These are phyloP conservation scores for Drosophila greeni DNA, from an alignment of 2,888 invertebrate genomes.

Conservation along the genomic window DNA sequence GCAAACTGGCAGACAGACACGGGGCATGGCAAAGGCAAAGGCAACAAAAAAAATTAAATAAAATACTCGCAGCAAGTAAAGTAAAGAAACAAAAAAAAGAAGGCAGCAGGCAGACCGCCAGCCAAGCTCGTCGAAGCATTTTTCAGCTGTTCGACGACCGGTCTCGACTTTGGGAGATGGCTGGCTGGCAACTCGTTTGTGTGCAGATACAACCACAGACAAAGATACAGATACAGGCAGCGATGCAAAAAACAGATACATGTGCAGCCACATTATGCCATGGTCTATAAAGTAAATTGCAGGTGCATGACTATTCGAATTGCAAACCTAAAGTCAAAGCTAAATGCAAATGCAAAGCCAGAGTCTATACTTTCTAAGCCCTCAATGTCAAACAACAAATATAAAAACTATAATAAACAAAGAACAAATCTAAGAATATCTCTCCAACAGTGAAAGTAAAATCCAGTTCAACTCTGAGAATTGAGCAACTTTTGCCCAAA, in stretches of 20 bases:
- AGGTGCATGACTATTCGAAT: conserved; percentile 77
- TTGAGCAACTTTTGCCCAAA: conserved; percentile 35
- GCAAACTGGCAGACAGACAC: conserved; percentile 47
- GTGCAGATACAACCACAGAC: conserved; percentile 22
- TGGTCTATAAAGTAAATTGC: conserved; percentile 79
- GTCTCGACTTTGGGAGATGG: conserved; percentile 53
- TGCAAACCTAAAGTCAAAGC: conserved; percentile 46
- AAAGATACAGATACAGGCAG: conserved; percentile 17
- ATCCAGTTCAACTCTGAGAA: conserved; percentile 17
- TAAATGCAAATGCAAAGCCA: conserved; percentile 10
- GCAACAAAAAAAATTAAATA: conserved; percentile 9
- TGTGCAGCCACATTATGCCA: conserved; percentile 73
- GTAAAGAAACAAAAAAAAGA: conserved; percentile 32
- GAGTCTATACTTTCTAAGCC: conserved; percentile 11
- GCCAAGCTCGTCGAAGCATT: conserved; percentile 53
- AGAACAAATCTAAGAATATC: background rate
- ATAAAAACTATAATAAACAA: background rate
- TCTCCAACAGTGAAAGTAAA: conserved; percentile 17
- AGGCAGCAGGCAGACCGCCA: conserved; percentile 30
- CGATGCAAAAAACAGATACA: conserved; percentile 32
- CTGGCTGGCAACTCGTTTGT: conserved; percentile 56
- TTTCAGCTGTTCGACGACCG: conserved; percentile 73
- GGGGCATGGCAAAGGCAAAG: conserved; percentile 45
- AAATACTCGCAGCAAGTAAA: conserved; percentile 8
- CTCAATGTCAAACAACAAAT: conserved; percentile 21